Conservation (phyloP, 2,113 vertebrate species). For the Callipepla squamata region DNA sequence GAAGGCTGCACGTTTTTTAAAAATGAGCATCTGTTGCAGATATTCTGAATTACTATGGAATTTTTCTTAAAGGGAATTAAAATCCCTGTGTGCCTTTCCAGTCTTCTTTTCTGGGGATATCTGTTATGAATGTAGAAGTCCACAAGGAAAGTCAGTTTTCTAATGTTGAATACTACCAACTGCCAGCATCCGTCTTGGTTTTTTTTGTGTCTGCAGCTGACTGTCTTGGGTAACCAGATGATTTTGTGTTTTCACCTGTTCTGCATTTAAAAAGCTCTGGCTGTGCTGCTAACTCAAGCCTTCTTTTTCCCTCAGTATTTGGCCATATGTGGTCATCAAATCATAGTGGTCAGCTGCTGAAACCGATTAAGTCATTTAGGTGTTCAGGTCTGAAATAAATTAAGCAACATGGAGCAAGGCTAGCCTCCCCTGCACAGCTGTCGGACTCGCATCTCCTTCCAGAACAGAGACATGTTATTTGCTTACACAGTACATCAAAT, state of each 20-base stretch:
- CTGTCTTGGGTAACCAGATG: slow-evolving; percentile 1
- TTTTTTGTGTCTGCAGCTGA: background rate
- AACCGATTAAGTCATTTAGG: slow-evolving; percentile 5
- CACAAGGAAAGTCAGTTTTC: slow-evolving; percentile 14
- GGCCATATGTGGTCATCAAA: slow-evolving; percentile 13
- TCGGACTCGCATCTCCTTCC: slow-evolving; percentile 22
- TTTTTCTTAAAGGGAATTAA: slow-evolving; percentile 15
- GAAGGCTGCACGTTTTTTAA: background rate
- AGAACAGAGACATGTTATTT: slow-evolving; percentile 37
- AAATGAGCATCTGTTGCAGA: slow-evolving; percentile 28
- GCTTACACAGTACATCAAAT: slow-evolving; percentile 39
- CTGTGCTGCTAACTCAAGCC: background rate
- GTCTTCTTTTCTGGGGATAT: slow-evolving; percentile 22
- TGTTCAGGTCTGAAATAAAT: slow-evolving; percentile 41
- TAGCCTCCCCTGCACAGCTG: background rate
- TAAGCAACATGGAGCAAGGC: background rate
- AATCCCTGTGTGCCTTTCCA: background rate
- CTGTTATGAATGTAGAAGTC: background rate
- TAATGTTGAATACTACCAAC: background rate
- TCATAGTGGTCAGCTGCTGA: slow-evolving; percentile 43
- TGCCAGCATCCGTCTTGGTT: slow-evolving; percentile 2
- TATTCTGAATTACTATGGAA: background rate
- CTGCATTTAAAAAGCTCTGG: background rate
- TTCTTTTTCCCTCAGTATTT: background rate
- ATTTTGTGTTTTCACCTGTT: slow-evolving; percentile 60